phyloP scores from a whole-genome alignment of 2,888 invertebrate species.

The Chloroclysta siterata region DNA sequence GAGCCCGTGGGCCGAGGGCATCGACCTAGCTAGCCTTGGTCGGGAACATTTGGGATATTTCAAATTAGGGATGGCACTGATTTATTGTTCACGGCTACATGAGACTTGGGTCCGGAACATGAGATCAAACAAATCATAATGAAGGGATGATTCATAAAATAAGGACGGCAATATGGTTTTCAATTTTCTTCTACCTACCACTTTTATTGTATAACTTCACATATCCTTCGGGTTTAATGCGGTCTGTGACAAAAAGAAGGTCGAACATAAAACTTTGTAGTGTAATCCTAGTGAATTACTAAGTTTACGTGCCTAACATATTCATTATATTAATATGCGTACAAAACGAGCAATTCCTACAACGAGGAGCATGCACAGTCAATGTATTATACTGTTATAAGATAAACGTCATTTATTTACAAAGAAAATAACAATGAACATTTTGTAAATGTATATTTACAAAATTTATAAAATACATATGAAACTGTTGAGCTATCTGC shows the following conservation, averaged over 20 bases:
- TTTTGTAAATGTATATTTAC: too few relatives aligned
- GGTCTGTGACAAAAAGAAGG: background rate
- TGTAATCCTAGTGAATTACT: background rate
- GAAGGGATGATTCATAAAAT: slow-evolving; percentile 31
- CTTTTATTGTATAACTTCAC: background rate
- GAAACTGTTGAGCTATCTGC: too few relatives aligned
- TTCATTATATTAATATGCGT: background rate
- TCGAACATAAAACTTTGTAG: background rate
- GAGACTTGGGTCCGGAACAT: slow-evolving; percentile 37
- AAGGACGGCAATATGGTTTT: slow-evolving; percentile 12
- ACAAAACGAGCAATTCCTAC: background rate
- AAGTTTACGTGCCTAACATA: background rate
- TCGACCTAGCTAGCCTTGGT: slow-evolving; percentile 57
- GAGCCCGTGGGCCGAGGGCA: slow-evolving; percentile 49
- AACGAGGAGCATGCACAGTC: slow-evolving; percentile 4
- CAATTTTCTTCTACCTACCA: slow-evolving; percentile 8
- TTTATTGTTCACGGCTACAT: slow-evolving; percentile 53
- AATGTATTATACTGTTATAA: slow-evolving; percentile 22
- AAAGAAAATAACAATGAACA: too few relatives aligned
- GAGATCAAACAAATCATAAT: slow-evolving; percentile 43
- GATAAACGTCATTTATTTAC: slow-evolving; percentile 52
- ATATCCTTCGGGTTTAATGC: background rate
- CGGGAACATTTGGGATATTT: slow-evolving; percentile 53
- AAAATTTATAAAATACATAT: too few relatives aligned
- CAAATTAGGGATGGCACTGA: slow-evolving; percentile 61